These are phyloP conservation scores for Medauroidea extradentata DNA, from an alignment of 1,140 invertebrate species.

Conservation along the genomic window DNA sequence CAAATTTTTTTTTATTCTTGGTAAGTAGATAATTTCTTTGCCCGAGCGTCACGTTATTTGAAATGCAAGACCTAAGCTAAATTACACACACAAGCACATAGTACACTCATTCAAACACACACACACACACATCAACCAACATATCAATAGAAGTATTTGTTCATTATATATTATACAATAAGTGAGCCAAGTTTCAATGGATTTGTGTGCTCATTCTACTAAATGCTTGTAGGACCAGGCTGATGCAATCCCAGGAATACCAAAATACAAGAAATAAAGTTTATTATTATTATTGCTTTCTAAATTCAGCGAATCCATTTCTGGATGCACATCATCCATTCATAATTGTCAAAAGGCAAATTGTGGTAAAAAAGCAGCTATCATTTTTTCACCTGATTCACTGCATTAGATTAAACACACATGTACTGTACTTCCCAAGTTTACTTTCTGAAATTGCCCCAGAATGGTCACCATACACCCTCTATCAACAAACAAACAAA, in stretches of 20 bases:
- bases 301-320: slow-evolving; percentile 1
- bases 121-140: slow-evolving; percentile 17
- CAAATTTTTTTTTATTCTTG: slow-evolving; percentile 1
- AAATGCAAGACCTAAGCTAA: slow-evolving; percentile 12
- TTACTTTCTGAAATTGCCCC: slow-evolving; percentile 2
- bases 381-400: too few relatives aligned
- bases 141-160: slow-evolving; percentile 20
- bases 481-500: slow-evolving; percentile 12
- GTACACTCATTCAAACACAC: slow-evolving; percentile 1
- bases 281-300: slow-evolving; percentile 20
- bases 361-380: too few relatives aligned
- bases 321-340: background rate
- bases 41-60: background rate
- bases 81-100: slow-evolving; percentile 16
- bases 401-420: background rate
- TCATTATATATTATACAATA: slow-evolving; percentile 6
- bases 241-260: slow-evolving; percentile 8
- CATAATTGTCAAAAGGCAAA: slow-evolving; percentile 13
- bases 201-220: too few relatives aligned
- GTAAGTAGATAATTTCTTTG: background rate
- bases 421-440: too few relatives aligned
- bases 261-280: background rate
- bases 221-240: slow-evolving; percentile 8
- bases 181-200: too few relatives aligned
- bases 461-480: slow-evolving; percentile 2